These are phyloP conservation scores for Streblospio benedicti DNA, from an alignment of 1,140 invertebrate species.

Conservation along the genomic window DNA sequence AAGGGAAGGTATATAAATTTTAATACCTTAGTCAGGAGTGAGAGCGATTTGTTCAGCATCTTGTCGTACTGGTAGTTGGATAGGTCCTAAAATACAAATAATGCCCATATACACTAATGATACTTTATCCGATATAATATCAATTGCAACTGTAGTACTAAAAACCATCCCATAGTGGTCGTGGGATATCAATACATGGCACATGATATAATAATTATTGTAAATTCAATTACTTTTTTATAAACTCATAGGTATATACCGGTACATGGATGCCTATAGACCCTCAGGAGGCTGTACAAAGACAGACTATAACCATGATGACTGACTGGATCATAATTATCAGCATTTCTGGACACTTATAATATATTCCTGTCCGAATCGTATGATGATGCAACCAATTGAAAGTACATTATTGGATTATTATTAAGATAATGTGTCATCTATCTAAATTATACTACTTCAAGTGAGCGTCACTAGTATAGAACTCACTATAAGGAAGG, in stretches of 20 bases:
- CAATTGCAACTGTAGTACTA: background rate
- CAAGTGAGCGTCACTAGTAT: too few species aligned
- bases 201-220: background rate
- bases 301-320: background rate
- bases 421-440: too few species aligned
- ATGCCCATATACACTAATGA: too few species aligned
- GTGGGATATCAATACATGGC: background rate
- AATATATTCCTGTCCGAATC: background rate
- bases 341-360: background rate
- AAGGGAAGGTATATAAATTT: too few species aligned
- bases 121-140: background rate
- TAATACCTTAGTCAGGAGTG: too few species aligned
- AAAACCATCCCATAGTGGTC: background rate
- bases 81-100: background rate
- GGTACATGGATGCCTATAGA: background rate
- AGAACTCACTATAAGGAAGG: conserved; percentile 9
- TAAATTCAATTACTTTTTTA: conserved; percentile 1
- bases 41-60: conserved; percentile 13
- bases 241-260: background rate
- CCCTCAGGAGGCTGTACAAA: background rate
- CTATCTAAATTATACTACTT: too few species aligned
- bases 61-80: conserved; percentile 14
- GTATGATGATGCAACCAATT: background rate
- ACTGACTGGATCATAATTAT: background rate
- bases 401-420: background rate